Evolutionary conservation across 2,797 vertebrate genomes (phyloP), one percentile per base, ranked within the genome.

Genomic region (Poliocrania exsul): DNA sequence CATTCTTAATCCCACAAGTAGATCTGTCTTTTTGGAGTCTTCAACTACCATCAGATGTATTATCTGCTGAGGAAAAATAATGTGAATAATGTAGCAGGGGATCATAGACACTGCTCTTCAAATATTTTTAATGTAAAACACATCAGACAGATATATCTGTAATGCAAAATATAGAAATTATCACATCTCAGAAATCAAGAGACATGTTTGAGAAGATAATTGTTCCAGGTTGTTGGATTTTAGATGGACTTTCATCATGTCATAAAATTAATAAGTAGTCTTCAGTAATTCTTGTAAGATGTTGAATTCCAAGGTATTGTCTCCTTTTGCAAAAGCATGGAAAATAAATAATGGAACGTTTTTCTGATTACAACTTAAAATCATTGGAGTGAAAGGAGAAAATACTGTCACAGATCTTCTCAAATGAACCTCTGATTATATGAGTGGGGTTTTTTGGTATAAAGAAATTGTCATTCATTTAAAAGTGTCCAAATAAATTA

Each of bases 341-440:
- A 40, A 72, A 67, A 70, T 24, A 94, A 82, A 78, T 64, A 71
- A 86, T 90, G 28, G 38, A 85, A 53, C 3, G 10, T 65, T 93
- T 86, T 78, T 72, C 44, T 82, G 54, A 81, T 65, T 86, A 90
- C 46, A 86, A 82, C 38, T 91, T 80, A 56, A 95, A 93, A 69
- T 81, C 19, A 8, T 80, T 80, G 46, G 35, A 51, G 23, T 62
- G 38, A 57, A 89, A 79, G 57, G 28, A 89, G 40, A n/a, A 87
- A 94, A 80, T 80, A 51, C 35, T 81, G 66, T 53, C 56, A 90
- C 42, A 87, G 73, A 67, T 90, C 47, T 70, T 82, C 58, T 85
- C 82, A 86, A 65, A 83, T 89, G 40, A 96, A 50, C 18, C 38
- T 92, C 75, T 94, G 79, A 95, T 92, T 82, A 95, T 77, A 71